Percentiles rank a stretch among this genome's conserved stretches.
Evolutionary conservation across 2,113 vertebrate genomes (phyloP).

Genomic region (Siphamia tubifer): DNA sequence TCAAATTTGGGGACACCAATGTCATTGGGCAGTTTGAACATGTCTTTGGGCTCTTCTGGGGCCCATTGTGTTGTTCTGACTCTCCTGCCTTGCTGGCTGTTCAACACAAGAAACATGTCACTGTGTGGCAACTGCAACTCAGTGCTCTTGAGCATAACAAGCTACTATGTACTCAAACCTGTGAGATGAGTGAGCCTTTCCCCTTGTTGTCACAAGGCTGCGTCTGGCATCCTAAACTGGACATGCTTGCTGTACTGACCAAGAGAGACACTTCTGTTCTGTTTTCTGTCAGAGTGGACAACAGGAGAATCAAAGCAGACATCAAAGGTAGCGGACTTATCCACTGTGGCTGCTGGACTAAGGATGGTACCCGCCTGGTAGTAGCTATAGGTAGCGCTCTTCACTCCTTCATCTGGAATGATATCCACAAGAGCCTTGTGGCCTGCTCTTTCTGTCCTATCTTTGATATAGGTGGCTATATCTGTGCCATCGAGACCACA

Average conservation of each 20-base stretch:
- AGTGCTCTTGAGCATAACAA: constrained; percentile 82
- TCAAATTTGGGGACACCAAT: constrained; percentile 87
- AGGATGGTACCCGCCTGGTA: constrained; percentile 88
- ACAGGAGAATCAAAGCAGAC: constrained; percentile 83
- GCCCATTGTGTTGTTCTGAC: constrained; percentile 74
- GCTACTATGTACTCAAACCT: constrained; percentile 87
- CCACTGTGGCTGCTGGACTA: constrained; percentile 95
- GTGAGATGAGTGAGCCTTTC: constrained; percentile 87
- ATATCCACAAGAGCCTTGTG: constrained; percentile 84
- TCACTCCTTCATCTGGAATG: constrained; percentile 92
- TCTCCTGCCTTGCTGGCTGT: constrained; percentile 86
- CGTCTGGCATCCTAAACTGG: constrained; percentile 90
- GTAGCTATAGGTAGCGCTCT: constrained; percentile 89
- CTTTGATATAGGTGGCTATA: constrained; percentile 86
- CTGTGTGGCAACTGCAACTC: constrained; percentile 89
- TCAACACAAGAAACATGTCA: constrained; percentile 90
- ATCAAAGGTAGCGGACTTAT: constrained; percentile 82
- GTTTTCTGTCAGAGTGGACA: constrained; percentile 83
- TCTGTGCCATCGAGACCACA: constrained; percentile 86
- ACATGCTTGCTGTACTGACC: constrained; percentile 88
- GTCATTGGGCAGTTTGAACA: constrained; percentile 94
- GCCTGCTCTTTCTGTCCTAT: constrained; percentile 86
- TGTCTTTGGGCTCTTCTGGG: constrained; percentile 91
- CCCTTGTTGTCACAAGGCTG: constrained; percentile 92
- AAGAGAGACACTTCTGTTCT: constrained; percentile 86